Base-by-base conservation (phyloP, 1,140 invertebrate species). In the Sweltsa coloradensis region DNA sequence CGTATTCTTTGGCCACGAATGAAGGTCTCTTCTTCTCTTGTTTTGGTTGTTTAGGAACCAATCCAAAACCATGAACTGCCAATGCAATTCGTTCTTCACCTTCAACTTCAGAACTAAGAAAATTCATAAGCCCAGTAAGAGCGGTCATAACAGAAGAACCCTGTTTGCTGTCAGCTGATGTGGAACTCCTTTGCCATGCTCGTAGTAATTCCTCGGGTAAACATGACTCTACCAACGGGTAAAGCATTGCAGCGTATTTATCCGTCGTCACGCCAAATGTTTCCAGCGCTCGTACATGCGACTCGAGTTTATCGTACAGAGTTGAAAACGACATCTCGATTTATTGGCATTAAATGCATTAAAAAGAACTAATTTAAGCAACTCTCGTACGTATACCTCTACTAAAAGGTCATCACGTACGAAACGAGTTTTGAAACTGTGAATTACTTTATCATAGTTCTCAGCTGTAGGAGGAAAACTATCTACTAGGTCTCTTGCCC, bases 181-280 rank as follows among this genome's bases (percentile, higher is more conserved):
- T 25, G 11, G 36, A 46, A 44, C 27, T 39, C 16, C 55, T 19
- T 21, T 61, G 47, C 60, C 56, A 62, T 1, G 50, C 48, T 13
- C 50, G 40, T 13, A 63, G 44, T 13, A 56, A 39, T 2, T 62
- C 55, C 21, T 57, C 55, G 14, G 60, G 58, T 5, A 66, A 18
- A 16, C 58, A 56, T 4, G 60, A 62, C 37, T 67, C 64, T 1
- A 66, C 59, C 6, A 65, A 41, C 0, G 61, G 62, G 41, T 58
- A 65, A 1, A 65, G 41, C 50, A 65, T 59, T 7, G 57, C 54
- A 0, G 60, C 56, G 44, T 53, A 63, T 41, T 61, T 61, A 22
- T 63, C 57, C 1, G 51, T 59, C 1, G 55, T 58, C 11, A 67
- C 58, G 3, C 55, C 56, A 1, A 68, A 47, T 1, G 61, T 57